phyloP scores from a whole-genome alignment of 1,140 invertebrate species.

The Polypedilum vanderplanki region DNA sequence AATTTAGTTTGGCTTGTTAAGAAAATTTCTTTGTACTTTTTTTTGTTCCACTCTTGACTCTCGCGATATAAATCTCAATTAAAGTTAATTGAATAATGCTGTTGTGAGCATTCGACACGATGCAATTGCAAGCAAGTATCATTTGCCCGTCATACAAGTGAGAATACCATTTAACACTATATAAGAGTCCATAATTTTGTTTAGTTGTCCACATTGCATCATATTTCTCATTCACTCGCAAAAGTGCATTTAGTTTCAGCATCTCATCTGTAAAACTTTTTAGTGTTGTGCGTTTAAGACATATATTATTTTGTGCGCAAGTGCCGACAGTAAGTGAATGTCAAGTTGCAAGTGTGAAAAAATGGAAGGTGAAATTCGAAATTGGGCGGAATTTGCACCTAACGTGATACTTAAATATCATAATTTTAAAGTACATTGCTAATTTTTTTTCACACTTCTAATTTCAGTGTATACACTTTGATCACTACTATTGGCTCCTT shows the following conservation, averaged over 20 bases:
- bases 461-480: background rate
- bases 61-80: background rate
- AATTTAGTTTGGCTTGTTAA: background rate
- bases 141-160: too few relatives aligned
- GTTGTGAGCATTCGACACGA: background rate
- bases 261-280: background rate
- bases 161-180: too few relatives aligned
- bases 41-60: background rate
- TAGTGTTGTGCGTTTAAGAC: background rate
- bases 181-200: too few relatives aligned
- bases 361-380: background rate
- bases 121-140: too few relatives aligned
- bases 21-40: background rate
- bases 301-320: background rate
- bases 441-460: background rate
- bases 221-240: background rate
- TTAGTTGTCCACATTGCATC: too few relatives aligned
- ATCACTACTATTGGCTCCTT: too few relatives aligned
- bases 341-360: background rate
- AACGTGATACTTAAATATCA: background rate
- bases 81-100: slow-evolving; percentile 15
- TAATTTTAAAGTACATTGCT: background rate
- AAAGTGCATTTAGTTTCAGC: background rate
- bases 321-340: background rate
- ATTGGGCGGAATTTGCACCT: background rate